Evolutionary conservation across 2,113 vertebrate genomes (phyloP), one percentile per base, ranked within the genome.

Genomic region (Coryphaenoides rupestris): DNA sequence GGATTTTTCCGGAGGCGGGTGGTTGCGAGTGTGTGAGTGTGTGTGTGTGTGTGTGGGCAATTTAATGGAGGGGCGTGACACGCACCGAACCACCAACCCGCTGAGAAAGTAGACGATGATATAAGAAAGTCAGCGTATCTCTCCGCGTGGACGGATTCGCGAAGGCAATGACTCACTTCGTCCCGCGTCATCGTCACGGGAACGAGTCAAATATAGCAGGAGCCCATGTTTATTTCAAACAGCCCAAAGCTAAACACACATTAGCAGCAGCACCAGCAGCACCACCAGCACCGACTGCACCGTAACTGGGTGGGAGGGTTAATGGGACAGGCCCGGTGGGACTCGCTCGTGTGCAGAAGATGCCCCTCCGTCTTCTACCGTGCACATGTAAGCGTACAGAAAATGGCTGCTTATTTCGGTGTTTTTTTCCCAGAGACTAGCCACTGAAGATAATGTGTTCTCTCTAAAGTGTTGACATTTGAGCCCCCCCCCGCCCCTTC

Each of bases 171-270:
- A 71, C 52, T 56, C 23, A 49, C 9, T 70, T 40, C 40, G 10
- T 21, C 63, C 66, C 33, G 9, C 33, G 19, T n/a, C 15, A 26
- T 33, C 62, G 67, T 73, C 68, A 15, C 19, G 69, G 69, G 62
- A 67, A 69, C 74, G 17, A 73, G 70, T 70, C 75, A 75, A 74
- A 80, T 76, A 72, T 82, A 81, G 70, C 73, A 62, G 33, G 2
- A 63, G 58, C 70, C 74, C 69, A 76, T 86, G 77, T 84, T 84
- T 76, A 80, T 84, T 83, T 76, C 59, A 85, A 80, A 84, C 65
- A 77, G 79, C 79, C 76, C 59, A 64, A 66, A 80, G 78, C 76
- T 68, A 77, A 78, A 74, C 53, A 63, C 74, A 75, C 71, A 83
- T 78, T 75, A 83, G 72, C 76, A 67, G 62, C 46, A 28, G 55